Evolutionary conservation across 2,797 vertebrate species (phyloP).

Genomic region (Apogon hyalosoma): DNA sequence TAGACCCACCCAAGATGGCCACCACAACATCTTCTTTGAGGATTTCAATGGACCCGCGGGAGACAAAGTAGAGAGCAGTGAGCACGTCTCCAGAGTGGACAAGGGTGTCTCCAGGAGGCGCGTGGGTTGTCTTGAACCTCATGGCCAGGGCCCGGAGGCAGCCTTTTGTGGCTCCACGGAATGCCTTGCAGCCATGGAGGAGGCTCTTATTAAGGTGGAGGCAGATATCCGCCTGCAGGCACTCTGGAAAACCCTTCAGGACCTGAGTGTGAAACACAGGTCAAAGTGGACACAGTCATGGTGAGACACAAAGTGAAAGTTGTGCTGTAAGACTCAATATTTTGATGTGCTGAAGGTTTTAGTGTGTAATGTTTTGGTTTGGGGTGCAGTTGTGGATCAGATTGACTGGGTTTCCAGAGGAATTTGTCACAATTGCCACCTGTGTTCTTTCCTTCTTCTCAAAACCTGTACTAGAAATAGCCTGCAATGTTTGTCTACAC

Average conservation of each 20-base stretch:
- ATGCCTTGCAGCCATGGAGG: conserved; percentile 95
- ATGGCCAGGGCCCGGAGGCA: conserved; percentile 97
- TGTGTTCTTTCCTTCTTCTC: conserved; percentile 81
- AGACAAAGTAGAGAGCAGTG: conserved; percentile 95
- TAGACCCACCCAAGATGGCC: conserved; percentile 93
- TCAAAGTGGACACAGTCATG: conserved; percentile 29
- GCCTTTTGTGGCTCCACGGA: conserved; percentile 94
- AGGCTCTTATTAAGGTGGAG: conserved; percentile 97
- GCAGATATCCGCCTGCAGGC: conserved; percentile 98
- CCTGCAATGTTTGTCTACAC: conserved; percentile 11
- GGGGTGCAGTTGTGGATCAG: conserved; percentile 29
- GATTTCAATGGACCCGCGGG: conserved; percentile 97
- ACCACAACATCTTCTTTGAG: conserved; percentile 97
- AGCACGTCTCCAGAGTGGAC: conserved; percentile 96
- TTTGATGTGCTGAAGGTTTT: background rate
- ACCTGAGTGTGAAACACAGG: conserved; percentile 83
- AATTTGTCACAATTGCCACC: conserved; percentile 75
- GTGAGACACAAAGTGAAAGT: conserved; percentile 1
- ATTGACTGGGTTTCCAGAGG: conserved; percentile 48
- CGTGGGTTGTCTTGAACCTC: conserved; percentile 98
- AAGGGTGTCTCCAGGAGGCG: conserved; percentile 96
- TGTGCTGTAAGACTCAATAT: background rate
- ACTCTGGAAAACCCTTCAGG: conserved; percentile 98
- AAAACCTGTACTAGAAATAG: conserved; percentile 52
- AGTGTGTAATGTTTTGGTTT: conserved; percentile 19